Evolutionary conservation across 2,888 invertebrate species (phyloP).

Genomic region (Biston betularia): DNA sequence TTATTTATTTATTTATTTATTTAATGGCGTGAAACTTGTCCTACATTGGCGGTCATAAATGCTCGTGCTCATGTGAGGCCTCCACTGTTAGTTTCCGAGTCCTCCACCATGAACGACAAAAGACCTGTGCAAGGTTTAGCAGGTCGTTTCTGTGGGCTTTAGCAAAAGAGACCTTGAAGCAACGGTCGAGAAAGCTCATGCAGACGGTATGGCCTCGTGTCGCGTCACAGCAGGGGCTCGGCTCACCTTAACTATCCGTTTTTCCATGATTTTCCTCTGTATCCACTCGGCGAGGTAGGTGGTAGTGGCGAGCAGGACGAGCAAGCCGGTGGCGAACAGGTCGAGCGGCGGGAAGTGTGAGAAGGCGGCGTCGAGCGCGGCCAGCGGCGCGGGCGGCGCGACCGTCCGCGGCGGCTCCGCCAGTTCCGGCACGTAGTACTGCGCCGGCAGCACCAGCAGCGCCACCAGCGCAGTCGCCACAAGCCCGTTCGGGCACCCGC

Average conservation of each 20-base stretch:
- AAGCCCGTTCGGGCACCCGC: conserved; percentile 65
- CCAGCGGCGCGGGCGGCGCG: conserved; percentile 22
- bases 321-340: conserved; percentile 57
- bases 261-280: conserved; percentile 74
- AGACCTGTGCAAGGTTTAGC: no score
- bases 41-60: no score
- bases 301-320: conserved; percentile 58
- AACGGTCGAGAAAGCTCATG: not conserved
- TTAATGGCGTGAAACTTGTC: no score
- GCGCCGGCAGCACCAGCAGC: conserved; percentile 65
- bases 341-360: conserved; percentile 62
- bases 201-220: not conserved
- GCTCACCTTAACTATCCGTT: conserved; percentile 69
- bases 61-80: no score
- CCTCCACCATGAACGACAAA: no score
- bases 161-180: no score
- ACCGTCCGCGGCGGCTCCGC: conserved; percentile 45
- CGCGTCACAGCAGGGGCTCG: no score
- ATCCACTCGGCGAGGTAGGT: conserved; percentile 73
- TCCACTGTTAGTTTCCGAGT: no score
- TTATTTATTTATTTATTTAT: no score
- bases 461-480: conserved; percentile 64
- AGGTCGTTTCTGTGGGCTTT: no score
- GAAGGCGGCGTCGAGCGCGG: conserved; percentile 26
- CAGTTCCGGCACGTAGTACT: conserved; percentile 69